A percentile compares a stretch with the other conserved stretches of the same genome.
Conservation (phyloP, 2,888 invertebrate species). For the Euzophera pinguis region DNA sequence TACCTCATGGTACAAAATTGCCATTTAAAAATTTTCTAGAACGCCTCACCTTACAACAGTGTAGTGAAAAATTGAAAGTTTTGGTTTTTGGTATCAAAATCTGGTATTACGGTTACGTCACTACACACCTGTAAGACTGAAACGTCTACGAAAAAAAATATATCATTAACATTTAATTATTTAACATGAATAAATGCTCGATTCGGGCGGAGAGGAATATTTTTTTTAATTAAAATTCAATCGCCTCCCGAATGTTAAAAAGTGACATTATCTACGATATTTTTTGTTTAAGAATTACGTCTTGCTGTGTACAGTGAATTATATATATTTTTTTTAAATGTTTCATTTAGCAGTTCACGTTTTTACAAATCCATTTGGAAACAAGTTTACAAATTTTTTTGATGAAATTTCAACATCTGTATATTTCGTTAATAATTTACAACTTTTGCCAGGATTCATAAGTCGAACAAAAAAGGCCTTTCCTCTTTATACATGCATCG, state of each 20-base stretch:
- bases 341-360: too few relatives aligned
- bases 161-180: slow-evolving; percentile 32
- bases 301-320: background rate
- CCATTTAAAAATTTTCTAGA: slow-evolving; percentile 36
- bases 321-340: background rate
- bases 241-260: slow-evolving; percentile 36
- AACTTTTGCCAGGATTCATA: too few relatives aligned
- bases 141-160: slow-evolving; percentile 17
- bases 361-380: too few relatives aligned
- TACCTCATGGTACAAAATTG: slow-evolving; percentile 55
- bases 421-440: too few relatives aligned
- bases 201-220: slow-evolving; percentile 47
- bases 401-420: too few relatives aligned
- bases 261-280: slow-evolving; percentile 20
- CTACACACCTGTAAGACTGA: background rate
- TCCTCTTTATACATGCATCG: too few relatives aligned
- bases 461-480: too few relatives aligned
- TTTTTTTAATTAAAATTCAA: slow-evolving; percentile 28
- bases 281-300: background rate
- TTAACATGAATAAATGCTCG: slow-evolving; percentile 60
- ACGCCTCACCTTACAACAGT: slow-evolving; percentile 26
- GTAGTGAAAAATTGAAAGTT: slow-evolving; percentile 29
- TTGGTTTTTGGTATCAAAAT: slow-evolving; percentile 19
- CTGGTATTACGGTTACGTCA: background rate
- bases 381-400: too few relatives aligned